These are phyloP conservation scores for Macroglossus sobrinus DNA, from an alignment of 2,113 vertebrate genomes.

Conservation along the genomic window DNA sequence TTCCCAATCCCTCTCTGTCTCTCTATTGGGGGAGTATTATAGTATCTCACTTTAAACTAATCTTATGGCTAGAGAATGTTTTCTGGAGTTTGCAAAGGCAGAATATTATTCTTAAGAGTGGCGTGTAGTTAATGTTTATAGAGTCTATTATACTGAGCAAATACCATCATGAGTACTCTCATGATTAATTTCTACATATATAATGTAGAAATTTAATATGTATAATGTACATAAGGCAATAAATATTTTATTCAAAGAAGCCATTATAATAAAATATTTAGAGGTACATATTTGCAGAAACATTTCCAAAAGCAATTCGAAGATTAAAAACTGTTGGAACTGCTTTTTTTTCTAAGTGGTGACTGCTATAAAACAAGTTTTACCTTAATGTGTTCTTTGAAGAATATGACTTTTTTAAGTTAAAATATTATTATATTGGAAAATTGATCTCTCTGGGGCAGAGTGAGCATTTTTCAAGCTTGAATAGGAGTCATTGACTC, in stretches of 20 bases:
- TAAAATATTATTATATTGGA: background rate
- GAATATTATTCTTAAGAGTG: background rate
- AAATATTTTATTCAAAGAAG: constrained; percentile 55
- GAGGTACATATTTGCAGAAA: background rate
- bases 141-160: background rate
- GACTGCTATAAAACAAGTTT: background rate
- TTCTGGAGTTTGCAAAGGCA: background rate
- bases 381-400: background rate
- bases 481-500: background rate
- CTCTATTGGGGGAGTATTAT: background rate
- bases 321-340: background rate
- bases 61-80: background rate
- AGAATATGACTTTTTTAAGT: background rate
- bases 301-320: background rate
- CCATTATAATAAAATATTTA: constrained; percentile 48
- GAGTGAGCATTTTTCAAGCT: background rate
- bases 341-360: background rate
- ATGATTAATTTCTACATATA: background rate
- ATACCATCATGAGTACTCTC: background rate
- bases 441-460: background rate
- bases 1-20: background rate
- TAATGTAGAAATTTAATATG: no score
- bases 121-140: background rate
- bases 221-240: constrained; percentile 6
- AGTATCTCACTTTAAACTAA: background rate